These are phyloP conservation scores for Motacilla alba DNA, from an alignment of 2,113 vertebrate species.

Conservation along the genomic window DNA sequence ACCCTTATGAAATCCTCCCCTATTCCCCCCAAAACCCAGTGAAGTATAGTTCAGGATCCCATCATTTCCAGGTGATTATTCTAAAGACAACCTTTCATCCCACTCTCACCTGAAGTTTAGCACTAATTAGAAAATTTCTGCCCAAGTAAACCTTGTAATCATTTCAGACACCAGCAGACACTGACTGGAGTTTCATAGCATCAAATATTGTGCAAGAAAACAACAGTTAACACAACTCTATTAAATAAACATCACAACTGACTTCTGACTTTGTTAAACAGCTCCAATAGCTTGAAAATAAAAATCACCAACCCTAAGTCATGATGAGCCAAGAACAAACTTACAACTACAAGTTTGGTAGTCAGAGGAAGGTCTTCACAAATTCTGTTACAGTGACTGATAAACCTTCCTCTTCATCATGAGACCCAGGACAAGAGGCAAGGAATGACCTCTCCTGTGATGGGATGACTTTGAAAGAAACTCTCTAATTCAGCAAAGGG, in stretches of 20 bases:
- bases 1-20: rapidly evolving
- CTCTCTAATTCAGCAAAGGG: neutral
- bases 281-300: neutral
- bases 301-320: neutral
- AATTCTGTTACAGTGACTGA: neutral
- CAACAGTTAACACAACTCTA: neutral
- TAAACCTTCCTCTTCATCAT: neutral
- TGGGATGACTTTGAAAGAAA: neutral
- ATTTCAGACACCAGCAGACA: neutral
- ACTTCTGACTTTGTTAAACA: neutral
- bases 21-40: neutral
- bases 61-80: neutral
- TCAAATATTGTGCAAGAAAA: neutral
- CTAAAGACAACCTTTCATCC: neutral
- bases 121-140: neutral
- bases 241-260: neutral
- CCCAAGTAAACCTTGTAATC: neutral
- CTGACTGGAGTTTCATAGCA: neutral
- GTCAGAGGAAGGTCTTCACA: neutral
- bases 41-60: neutral
- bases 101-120: neutral
- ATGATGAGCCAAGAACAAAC: neutral
- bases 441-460: neutral
- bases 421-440: neutral
- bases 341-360: neutral